These are phyloP conservation scores for Acomys russatus DNA, from an alignment of 2,797 vertebrate genomes.

Conservation along the genomic window DNA sequence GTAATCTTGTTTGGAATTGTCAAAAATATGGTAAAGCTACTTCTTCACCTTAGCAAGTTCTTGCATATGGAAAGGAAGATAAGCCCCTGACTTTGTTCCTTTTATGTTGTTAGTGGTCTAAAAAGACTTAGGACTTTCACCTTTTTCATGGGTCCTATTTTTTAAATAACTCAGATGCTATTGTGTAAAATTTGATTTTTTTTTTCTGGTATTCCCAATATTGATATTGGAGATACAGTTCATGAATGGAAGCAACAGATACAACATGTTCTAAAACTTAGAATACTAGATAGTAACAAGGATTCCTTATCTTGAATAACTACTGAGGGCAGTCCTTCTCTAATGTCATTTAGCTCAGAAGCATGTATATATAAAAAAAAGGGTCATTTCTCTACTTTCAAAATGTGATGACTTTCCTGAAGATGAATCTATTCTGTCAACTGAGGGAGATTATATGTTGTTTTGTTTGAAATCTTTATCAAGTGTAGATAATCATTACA, in stretches of 20 bases:
- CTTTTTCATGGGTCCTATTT: background rate
- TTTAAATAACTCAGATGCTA: background rate
- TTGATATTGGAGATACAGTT: background rate
- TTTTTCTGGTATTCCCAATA: background rate
- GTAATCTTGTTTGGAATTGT: background rate
- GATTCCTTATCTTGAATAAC: background rate
- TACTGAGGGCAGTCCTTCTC: background rate
- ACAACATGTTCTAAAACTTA: background rate
- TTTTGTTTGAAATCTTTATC: conserved; percentile 18
- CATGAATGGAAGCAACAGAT: background rate
- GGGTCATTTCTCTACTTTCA: background rate
- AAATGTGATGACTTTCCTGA: background rate
- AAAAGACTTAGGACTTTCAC: background rate
- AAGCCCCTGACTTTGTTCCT: background rate
- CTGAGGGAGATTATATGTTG: background rate
- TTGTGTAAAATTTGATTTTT: background rate
- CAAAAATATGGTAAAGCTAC: background rate
- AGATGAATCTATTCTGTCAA: background rate
- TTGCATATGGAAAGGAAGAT: background rate
- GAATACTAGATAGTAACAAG: background rate
- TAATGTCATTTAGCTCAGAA: background rate
- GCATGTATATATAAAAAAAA: background rate
- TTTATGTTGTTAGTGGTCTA: background rate
- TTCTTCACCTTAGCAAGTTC: background rate
- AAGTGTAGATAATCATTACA: background rate